Evolutionary conservation across 2,888 invertebrate species (phyloP).

Genomic region (Lepidochitona cinerea): DNA sequence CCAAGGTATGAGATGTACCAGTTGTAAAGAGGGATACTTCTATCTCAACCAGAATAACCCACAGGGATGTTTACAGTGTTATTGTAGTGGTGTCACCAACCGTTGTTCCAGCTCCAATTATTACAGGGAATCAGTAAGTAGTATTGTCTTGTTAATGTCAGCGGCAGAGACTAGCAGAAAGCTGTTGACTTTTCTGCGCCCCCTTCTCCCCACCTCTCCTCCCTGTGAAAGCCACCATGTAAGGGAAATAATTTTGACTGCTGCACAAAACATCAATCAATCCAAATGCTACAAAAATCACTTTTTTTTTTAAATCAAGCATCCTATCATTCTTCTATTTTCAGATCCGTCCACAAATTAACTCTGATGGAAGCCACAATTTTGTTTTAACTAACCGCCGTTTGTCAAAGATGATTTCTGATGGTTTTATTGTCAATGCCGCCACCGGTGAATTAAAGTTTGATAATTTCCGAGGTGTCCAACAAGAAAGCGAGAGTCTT

Average conservation of each 20-base stretch:
- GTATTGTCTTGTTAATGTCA: no score
- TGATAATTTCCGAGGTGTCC: conserved; percentile 57
- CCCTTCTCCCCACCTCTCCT: no score
- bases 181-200: no score
- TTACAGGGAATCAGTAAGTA: conserved; percentile 53
- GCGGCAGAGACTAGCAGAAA: no score
- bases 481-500: conserved; percentile 60
- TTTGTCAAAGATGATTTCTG: conserved; percentile 61
- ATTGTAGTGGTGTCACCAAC: conserved; percentile 93
- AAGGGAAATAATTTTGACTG: no score
- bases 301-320: no score
- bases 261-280: no score
- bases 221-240: no score
- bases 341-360: conserved; percentile 62
- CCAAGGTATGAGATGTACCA: conserved; percentile 82
- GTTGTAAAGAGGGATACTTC: conserved; percentile 92
- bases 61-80: conserved; percentile 88
- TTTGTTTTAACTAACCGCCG: conserved; percentile 68
- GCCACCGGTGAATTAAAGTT: conserved; percentile 70
- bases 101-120: conserved; percentile 80
- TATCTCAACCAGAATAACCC: conserved; percentile 87
- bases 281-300: no score
- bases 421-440: conserved; percentile 68
- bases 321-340: no score
- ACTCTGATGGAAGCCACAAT: conserved; percentile 61